A percentile compares a stretch with the other conserved stretches of the same genome.
phyloP scores from a whole-genome alignment of 2,888 invertebrate genomes.

The Idaea biselata region DNA sequence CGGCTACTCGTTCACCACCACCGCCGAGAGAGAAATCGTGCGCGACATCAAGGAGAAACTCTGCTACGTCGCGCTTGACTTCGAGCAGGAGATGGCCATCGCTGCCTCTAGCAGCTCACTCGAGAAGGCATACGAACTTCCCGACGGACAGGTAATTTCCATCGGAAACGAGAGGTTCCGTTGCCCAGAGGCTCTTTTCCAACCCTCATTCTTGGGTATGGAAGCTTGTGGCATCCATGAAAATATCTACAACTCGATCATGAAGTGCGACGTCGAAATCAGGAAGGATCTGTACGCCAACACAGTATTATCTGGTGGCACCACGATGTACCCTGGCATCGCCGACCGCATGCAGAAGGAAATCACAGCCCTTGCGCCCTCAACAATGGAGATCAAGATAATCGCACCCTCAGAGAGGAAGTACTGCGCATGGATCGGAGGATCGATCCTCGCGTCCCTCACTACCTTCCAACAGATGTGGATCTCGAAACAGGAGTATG shows the following conservation, averaged over 20 bases:
- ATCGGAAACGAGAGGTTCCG: slow-evolving; percentile 97
- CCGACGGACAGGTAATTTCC: slow-evolving; percentile 95
- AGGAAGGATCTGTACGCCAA: slow-evolving; percentile 98
- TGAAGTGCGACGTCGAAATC: slow-evolving; percentile 98
- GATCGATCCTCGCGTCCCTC: slow-evolving; percentile 93
- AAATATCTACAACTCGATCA: slow-evolving; percentile 96
- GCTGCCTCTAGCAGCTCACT: slow-evolving; percentile 94
- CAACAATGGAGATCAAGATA: slow-evolving; percentile 96
- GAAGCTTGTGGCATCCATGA: slow-evolving; percentile 94
- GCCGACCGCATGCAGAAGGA: no score
- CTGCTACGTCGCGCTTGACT: slow-evolving; percentile 94
- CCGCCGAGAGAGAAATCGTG: slow-evolving; percentile 96
- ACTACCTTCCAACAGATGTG: slow-evolving; percentile 98
- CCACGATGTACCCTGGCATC: no score
- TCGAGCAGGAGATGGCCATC: slow-evolving; percentile 97
- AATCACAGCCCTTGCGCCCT: no score
- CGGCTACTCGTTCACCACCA: slow-evolving; percentile 95
- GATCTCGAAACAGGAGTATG: slow-evolving; percentile 98
- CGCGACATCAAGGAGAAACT: slow-evolving; percentile 97
- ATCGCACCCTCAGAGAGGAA: slow-evolving; percentile 96
- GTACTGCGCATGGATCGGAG: slow-evolving; percentile 97
- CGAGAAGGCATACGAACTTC: slow-evolving; percentile 97
- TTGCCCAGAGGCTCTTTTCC: slow-evolving; percentile 97
- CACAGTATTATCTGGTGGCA: slow-evolving; percentile 95
- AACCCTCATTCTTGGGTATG: slow-evolving; percentile 94